A percentile compares a stretch with the other conserved stretches of the same genome.
Conservation (phyloP, 1,140 invertebrate genomes). For the Rhyzopertha dominica region DNA sequence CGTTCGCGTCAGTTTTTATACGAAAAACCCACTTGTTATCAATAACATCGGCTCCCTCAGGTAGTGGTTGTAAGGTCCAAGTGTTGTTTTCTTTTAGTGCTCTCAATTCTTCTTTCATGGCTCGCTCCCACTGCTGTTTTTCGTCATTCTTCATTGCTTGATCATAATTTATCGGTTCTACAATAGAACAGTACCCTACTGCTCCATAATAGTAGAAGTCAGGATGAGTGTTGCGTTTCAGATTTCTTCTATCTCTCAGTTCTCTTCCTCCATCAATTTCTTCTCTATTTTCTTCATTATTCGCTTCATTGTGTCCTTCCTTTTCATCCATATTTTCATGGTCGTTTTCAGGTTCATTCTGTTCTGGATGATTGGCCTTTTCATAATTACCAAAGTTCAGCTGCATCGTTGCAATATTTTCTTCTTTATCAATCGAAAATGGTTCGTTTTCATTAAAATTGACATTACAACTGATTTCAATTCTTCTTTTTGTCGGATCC, state of each 20-base stretch:
- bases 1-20: conserved; percentile 18
- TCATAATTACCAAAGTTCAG: too few species aligned
- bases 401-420: too few species aligned
- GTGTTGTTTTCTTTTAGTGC: conserved; percentile 13
- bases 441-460: conserved; percentile 29
- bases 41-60: conserved; percentile 23
- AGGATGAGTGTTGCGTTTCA: not conserved
- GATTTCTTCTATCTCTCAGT: conserved; percentile 2
- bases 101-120: conserved; percentile 16
- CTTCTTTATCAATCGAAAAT: conserved; percentile 4
- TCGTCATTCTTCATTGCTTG: conserved; percentile 7
- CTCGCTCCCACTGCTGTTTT: conserved; percentile 9
- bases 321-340: not conserved
- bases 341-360: not conserved
- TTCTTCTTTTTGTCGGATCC: conserved; percentile 28
- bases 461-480: conserved; percentile 30
- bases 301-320: conserved; percentile 1
- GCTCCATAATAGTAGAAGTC: not conserved
- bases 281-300: conserved; percentile 1
- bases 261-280: conserved; percentile 1
- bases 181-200: not conserved
- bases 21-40: conserved; percentile 40
- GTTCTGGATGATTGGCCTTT: too few species aligned
- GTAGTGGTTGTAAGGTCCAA: conserved; percentile 30
- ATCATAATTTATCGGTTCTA: conserved; percentile 11